These are phyloP conservation scores for cattle (Bos taurus) DNA, from an alignment of 2,113 vertebrate genomes.

Conservation along the genomic window DNA sequence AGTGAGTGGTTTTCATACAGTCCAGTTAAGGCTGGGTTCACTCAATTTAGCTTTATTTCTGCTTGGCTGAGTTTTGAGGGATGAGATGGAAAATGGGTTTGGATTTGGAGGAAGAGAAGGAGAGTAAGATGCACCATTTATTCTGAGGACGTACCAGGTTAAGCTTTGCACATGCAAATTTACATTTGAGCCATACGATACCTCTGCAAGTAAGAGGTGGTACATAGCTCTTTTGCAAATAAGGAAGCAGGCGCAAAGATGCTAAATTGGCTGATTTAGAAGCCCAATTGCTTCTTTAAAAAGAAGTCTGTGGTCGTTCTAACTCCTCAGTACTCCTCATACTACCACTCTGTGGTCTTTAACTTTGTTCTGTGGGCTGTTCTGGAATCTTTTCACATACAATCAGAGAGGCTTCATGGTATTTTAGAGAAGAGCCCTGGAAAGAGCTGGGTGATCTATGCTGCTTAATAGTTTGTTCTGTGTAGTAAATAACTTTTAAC, in stretches of 20 bases:
- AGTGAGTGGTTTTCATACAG: slow-evolving; percentile 33
- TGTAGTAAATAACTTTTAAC: not conserved
- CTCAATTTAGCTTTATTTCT: slow-evolving; percentile 41
- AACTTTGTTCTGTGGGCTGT: not conserved
- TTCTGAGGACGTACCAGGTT: not conserved
- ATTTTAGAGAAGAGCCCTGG: not conserved
- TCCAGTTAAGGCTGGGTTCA: not conserved
- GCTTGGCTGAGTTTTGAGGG: slow-evolving; percentile 39
- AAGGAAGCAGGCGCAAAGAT: not conserved
- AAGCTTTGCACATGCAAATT: not conserved
- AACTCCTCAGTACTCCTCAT: not conserved
- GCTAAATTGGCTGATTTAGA: slow-evolving; percentile 4
- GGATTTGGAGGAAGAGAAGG: not conserved
- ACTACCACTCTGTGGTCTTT: not conserved
- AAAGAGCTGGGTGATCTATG: not conserved
- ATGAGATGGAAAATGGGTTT: slow-evolving; percentile 25
- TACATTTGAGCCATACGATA: not conserved
- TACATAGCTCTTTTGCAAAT: not conserved
- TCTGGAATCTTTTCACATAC: not conserved
- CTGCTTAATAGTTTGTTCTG: slow-evolving; percentile 1
- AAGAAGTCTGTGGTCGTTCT: not conserved
- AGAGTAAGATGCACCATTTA: not conserved
- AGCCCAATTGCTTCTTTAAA: not conserved
- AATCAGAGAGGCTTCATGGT: not conserved
- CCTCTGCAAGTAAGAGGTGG: not conserved